A percentile compares a stretch with the other conserved stretches of the same genome.
Conservation (phyloP, 2,888 invertebrate genomes). For the Thysanoteuthis rhombus region DNA sequence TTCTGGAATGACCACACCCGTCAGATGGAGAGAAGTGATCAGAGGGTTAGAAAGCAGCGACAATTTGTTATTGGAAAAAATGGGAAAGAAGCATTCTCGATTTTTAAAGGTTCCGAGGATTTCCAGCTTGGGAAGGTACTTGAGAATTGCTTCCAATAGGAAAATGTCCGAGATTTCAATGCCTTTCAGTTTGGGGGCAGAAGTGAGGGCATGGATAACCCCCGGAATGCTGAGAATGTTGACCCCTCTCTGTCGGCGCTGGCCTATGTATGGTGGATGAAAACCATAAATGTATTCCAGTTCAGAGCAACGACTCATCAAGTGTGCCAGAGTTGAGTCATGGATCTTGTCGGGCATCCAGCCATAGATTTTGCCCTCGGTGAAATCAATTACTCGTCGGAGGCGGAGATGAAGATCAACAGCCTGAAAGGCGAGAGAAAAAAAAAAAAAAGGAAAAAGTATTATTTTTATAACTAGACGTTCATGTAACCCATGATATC, state of each 20-base stretch:
- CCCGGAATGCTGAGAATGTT: constrained; percentile 55
- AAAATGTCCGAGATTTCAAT: constrained; percentile 56
- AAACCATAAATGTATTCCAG: constrained; percentile 55
- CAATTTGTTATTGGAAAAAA: constrained; percentile 44
- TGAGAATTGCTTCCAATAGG: constrained; percentile 55
- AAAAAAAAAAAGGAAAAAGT: not conserved
- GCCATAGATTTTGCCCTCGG: constrained; percentile 47
- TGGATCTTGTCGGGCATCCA: constrained; percentile 52
- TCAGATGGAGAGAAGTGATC: constrained; percentile 56
- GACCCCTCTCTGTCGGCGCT: constrained; percentile 45
- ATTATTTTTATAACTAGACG: no score
- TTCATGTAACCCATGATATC: no score
- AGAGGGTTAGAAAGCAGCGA: constrained; percentile 46
- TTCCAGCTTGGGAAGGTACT: constrained; percentile 49
- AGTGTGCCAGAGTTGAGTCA: constrained; percentile 48
- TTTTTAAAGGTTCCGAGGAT: constrained; percentile 58
- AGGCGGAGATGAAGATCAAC: constrained; percentile 52
- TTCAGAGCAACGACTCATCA: constrained; percentile 55
- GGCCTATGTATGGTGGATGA: constrained; percentile 45
- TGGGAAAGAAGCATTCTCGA: constrained; percentile 52
- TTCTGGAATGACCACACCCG: constrained; percentile 50
- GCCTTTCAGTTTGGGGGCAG: constrained; percentile 46
- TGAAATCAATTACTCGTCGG: constrained; percentile 50
- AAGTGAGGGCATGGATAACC: constrained; percentile 49
- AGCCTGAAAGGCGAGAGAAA: constrained; percentile 36